These are phyloP conservation scores for Dufourea novaeangliae DNA, from an alignment of 1,140 invertebrate species.

Conservation along the genomic window DNA sequence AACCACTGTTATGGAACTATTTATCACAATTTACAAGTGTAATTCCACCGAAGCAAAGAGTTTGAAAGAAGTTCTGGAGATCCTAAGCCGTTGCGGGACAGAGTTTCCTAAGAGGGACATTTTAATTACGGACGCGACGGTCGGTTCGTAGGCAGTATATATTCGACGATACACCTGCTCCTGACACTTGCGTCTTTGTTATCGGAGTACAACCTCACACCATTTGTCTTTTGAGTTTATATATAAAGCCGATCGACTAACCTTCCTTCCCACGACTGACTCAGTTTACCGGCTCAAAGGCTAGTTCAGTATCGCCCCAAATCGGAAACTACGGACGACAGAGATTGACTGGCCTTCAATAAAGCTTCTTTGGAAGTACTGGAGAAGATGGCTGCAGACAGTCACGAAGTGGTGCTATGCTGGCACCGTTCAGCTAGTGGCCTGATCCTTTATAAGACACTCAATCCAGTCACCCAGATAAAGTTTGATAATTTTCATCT, in stretches of 20 bases:
- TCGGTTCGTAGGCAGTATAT: conserved; percentile 67
- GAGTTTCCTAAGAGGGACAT: conserved; percentile 72
- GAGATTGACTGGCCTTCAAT: conserved; percentile 75
- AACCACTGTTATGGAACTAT: conserved; percentile 34
- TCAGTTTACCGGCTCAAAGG: conserved; percentile 54
- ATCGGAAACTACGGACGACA: conserved; percentile 63
- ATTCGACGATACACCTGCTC: conserved; percentile 72
- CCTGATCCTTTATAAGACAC: conserved; percentile 51
- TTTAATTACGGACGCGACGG: conserved; percentile 73
- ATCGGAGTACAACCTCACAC: conserved; percentile 58
- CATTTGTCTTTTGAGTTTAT: conserved; percentile 76
- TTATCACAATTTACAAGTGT: conserved; percentile 38
- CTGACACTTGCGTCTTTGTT: conserved; percentile 65
- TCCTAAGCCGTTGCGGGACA: conserved; percentile 17
- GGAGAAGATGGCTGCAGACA: conserved; percentile 55
- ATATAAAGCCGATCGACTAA: conserved; percentile 67
- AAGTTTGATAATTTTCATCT: conserved; percentile 57
- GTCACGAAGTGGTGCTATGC: conserved; percentile 51
- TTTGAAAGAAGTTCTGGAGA: conserved; percentile 32
- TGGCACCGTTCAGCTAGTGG: conserved; percentile 53
- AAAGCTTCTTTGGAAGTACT: conserved; percentile 63
- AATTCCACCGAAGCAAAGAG: conserved; percentile 11
- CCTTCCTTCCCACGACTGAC: conserved; percentile 13
- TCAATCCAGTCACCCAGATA: conserved; percentile 58
- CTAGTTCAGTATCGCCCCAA: conserved; percentile 53